A percentile compares a stretch with the other conserved stretches of the same genome.
Conservation (phyloP, 2,797 vertebrate genomes). For the Pangasius macronema region DNA sequence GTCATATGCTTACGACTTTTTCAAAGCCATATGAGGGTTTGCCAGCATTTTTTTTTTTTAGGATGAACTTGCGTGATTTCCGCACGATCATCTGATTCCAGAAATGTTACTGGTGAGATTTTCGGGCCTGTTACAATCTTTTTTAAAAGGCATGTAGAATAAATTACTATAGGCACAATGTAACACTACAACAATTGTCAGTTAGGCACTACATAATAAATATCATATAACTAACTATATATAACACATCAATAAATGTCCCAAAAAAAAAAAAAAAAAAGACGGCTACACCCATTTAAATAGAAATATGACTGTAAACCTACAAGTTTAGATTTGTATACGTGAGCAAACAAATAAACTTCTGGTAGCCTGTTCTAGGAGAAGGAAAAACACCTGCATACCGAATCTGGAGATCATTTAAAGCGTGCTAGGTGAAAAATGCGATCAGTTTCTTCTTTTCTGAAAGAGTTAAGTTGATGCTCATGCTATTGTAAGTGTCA, state of each 20-base stretch:
- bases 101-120: neutral
- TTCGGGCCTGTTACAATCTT: conserved; percentile 9
- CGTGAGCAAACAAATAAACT: neutral
- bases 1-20: neutral
- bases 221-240: neutral
- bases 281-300: conserved; percentile 14
- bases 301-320: neutral
- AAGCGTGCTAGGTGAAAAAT: neutral
- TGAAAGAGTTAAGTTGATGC: neutral
- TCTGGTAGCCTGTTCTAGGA: neutral
- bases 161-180: conserved; percentile 38
- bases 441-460: neutral
- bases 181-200: conserved; percentile 40
- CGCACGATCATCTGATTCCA: neutral
- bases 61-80: neutral
- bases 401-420: neutral
- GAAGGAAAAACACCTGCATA: neutral
- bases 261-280: conserved; percentile 5
- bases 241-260: conserved; percentile 13
- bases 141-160: neutral
- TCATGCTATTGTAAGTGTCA: neutral
- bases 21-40: neutral
- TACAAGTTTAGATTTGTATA: neutral
- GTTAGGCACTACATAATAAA: conserved; percentile 31
- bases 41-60: neutral